Conservation (phyloP, 2,113 vertebrate genomes). For the Heterotis niloticus region DNA sequence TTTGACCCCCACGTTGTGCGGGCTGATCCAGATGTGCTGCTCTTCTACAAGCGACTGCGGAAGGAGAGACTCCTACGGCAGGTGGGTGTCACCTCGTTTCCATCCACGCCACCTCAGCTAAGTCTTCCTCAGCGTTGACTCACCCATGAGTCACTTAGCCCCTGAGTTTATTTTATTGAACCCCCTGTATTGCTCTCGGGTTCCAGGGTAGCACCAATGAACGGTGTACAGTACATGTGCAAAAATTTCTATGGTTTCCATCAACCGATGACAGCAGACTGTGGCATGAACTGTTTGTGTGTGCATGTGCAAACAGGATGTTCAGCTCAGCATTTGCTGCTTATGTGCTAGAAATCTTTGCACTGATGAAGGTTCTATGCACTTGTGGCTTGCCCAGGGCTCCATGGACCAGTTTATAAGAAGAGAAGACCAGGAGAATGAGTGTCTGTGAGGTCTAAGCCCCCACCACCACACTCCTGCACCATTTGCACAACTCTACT, state of each 20-base stretch:
- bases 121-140: not conserved
- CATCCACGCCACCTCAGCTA: not conserved
- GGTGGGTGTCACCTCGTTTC: slow-evolving; percentile 51
- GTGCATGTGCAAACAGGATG: no score
- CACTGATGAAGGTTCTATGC: not conserved
- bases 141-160: not conserved
- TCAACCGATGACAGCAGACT: no score
- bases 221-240: no score
- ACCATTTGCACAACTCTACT: slow-evolving; percentile 46
- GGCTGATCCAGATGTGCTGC: slow-evolving; percentile 78
- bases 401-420: slow-evolving; percentile 62
- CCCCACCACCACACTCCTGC: slow-evolving; percentile 15
- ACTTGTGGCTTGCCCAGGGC: slow-evolving; percentile 42
- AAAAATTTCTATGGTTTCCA: no score
- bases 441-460: slow-evolving; percentile 27
- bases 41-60: slow-evolving; percentile 75
- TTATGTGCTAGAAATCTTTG: not conserved
- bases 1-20: slow-evolving; percentile 81
- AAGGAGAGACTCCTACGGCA: slow-evolving; percentile 61
- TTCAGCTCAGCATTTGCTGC: not conserved
- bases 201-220: no score
- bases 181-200: no score
- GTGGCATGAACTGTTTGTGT: no score
- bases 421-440: slow-evolving; percentile 53
- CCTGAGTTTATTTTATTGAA: no score